A percentile compares a stretch with the other conserved stretches of the same genome.
Evolutionary conservation across 2,888 invertebrate species (phyloP).

Genomic region (Pediacus dermestoides): DNA sequence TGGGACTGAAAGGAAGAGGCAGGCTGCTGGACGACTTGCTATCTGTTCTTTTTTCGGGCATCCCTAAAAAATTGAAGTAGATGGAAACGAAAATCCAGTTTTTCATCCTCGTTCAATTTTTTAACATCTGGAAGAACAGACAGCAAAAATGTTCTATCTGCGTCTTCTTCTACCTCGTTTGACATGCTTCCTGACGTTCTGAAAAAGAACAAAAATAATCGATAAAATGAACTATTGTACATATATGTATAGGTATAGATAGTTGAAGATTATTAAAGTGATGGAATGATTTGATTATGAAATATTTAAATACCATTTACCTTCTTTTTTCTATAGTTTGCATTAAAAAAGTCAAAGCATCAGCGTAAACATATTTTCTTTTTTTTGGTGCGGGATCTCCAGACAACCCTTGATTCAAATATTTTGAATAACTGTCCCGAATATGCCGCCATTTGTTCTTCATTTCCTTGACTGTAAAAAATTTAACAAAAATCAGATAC

Average conservation of each 20-base stretch:
- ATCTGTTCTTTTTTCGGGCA: constrained; percentile 9
- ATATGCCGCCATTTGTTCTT: constrained; percentile 25
- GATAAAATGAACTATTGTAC: too few relatives aligned
- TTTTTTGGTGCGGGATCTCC: too few relatives aligned
- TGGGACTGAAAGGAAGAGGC: too few relatives aligned
- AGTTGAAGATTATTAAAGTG: too few relatives aligned
- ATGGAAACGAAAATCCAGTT: constrained; percentile 19
- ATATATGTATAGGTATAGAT: too few relatives aligned
- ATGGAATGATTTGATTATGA: too few relatives aligned
- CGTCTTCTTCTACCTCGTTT: constrained; percentile 15
- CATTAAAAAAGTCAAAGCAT: constrained; percentile 20
- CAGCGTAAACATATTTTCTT: constrained; percentile 23
- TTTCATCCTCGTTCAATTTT: constrained; percentile 17
- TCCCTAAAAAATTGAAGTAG: constrained; percentile 18
- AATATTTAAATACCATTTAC: too few relatives aligned
- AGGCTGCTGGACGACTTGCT: too few relatives aligned
- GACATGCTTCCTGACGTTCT: too few relatives aligned
- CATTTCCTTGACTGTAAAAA: constrained; percentile 20
- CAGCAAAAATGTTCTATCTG: constrained; percentile 17
- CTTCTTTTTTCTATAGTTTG: constrained; percentile 9
- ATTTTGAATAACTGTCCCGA: constrained; percentile 19
- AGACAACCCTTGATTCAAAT: constrained; percentile 15
- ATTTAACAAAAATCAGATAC: too few relatives aligned
- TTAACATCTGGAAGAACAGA: constrained; percentile 17
- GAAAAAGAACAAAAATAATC: too few relatives aligned